Conservation (phyloP, 2,113 vertebrate genomes). For the Nicator chloris region DNA sequence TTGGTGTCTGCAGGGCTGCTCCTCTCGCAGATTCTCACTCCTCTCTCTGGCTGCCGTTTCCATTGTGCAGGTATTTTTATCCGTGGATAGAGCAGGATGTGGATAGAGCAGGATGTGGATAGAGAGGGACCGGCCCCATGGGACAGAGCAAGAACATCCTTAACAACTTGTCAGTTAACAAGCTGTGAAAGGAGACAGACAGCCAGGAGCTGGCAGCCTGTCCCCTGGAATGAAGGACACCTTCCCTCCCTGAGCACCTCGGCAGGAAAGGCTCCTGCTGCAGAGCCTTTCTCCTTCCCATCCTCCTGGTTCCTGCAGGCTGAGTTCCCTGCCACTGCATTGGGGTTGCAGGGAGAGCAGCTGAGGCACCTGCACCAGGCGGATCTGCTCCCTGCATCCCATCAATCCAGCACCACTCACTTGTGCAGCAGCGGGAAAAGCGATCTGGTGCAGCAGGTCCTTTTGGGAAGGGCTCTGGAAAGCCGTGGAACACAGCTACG, state of each 20-base stretch:
- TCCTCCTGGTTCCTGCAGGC: neutral
- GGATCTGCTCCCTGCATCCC: neutral
- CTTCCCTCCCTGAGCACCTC: neutral
- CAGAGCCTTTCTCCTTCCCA: neutral
- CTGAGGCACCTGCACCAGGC: rapidly evolving
- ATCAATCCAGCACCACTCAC: neutral
- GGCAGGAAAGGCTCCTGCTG: neutral
- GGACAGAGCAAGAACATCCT: neutral
- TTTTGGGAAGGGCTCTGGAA: neutral
- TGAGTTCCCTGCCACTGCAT: rapidly evolving
- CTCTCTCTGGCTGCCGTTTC: neutral
- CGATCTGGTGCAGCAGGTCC: neutral
- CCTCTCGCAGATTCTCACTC: neutral
- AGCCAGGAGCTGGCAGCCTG: neutral
- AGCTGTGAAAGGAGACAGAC: neutral
- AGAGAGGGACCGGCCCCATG: neutral
- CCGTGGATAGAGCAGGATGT: neutral
- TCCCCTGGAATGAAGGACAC: neutral
- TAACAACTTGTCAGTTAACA: neutral
- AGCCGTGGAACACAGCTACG: rapidly evolving
- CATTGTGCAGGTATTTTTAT: neutral
- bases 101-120: neutral
- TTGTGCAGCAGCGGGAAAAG: neutral
- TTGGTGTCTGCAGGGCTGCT: neutral
- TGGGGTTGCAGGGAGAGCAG: neutral